Conservation (phyloP, 2,888 invertebrate species). For the Apamea anceps region DNA sequence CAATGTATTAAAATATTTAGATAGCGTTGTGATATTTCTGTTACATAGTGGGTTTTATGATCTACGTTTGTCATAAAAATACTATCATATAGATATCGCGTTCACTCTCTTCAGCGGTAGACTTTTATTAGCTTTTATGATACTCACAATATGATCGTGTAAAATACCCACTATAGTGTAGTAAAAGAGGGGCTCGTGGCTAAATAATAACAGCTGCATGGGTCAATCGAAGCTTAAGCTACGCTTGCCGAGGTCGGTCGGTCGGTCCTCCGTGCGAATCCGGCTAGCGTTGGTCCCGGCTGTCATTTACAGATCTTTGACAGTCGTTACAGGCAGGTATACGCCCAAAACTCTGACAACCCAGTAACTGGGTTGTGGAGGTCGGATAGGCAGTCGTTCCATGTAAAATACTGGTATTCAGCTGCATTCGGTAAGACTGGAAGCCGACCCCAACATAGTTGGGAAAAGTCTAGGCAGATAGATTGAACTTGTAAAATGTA, state of each 20-base stretch:
- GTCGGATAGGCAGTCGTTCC: too few species aligned
- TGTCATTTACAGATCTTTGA: background rate
- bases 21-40: background rate
- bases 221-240: background rate
- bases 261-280: too few species aligned
- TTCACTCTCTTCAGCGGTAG: background rate
- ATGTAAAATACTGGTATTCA: too few species aligned
- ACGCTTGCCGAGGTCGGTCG: too few species aligned
- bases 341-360: background rate
- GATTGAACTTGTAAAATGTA: background rate
- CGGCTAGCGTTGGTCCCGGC: background rate
- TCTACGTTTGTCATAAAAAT: constrained; percentile 2
- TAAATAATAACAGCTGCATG: background rate
- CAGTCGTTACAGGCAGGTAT: background rate
- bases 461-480: background rate
- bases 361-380: too few species aligned
- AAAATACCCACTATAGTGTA: background rate
- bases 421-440: too few species aligned
- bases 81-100: background rate
- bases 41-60: constrained; percentile 3
- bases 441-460: background rate
- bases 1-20: background rate
- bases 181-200: background rate
- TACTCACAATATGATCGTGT: background rate
- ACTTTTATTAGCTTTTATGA: constrained; percentile 7